Base-by-base conservation (phyloP, 2,797 vertebrate species). In the Fundulus diaphanus region DNA sequence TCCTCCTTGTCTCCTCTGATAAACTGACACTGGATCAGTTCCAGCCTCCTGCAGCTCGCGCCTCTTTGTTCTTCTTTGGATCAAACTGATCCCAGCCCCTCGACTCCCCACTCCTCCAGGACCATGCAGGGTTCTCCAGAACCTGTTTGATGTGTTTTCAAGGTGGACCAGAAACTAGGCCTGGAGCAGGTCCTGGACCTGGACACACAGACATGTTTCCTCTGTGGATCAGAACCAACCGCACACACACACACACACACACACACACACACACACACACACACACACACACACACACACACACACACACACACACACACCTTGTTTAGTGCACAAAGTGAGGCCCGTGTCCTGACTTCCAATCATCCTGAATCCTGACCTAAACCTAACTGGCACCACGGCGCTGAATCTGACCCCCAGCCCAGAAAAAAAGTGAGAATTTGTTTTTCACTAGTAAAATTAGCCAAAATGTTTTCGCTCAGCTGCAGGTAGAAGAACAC, bases 81-180 rank as follows among this genome's bases (percentile, higher is more conserved):
- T 68, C 67, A 20, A n/a, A 67, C 68, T 42, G 42, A 57, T 78
- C 72, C 22, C 18, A 0, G 72, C 86, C 88, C 84, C 88, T 75
- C 1, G 22, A 66, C 77, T 75, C 81, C 0, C 0, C 1, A 0
- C 69, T 20, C 73, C 73, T 88, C 86, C 85, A 85, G 79, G 80
- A 72, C 57, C 72, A 42, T 78, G 68, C 82, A 79, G 81, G 80
- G 59, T 70, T 74, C 66, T 84, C 71, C 76, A 79, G 74, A 72
- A 65, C 66, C 31, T 40, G 49, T 87, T 37, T 90, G 89, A 90
- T 79, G 82, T 88, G 37, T 70, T 46, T 80, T 87, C 88, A 70
- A 85, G 78, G 73, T 76, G 42, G 65, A 69, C 72, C 72, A 85
- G 42, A 16, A 46, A 3, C 9, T 33, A 5, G 33, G 37, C 24